Conservation (phyloP, 2,797 vertebrate genomes). For the Lophotriccus pileatus region DNA sequence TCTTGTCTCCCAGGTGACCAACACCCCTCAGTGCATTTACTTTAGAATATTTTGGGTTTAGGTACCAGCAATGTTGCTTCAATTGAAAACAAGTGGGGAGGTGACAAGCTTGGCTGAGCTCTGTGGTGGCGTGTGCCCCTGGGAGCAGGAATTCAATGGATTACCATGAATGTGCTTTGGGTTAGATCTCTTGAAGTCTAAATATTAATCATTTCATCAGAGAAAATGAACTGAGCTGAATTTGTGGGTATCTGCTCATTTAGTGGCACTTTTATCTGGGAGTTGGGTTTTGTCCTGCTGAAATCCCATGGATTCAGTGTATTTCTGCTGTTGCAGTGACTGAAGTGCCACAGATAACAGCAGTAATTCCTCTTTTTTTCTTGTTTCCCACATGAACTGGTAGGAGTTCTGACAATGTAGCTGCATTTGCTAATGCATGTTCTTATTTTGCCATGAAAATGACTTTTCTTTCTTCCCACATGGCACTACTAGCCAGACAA, state of each 20-base stretch:
- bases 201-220: neutral
- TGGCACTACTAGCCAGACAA: neutral
- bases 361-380: neutral
- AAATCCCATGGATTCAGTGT: neutral
- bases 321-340: neutral
- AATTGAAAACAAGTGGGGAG: neutral
- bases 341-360: neutral
- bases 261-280: neutral
- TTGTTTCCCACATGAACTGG: neutral
- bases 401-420: neutral
- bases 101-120: neutral
- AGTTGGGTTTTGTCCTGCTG: neutral
- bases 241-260: neutral
- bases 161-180: neutral
- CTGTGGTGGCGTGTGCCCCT: neutral
- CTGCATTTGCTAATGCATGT: neutral
- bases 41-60: neutral
- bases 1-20: neutral
- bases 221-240: neutral
- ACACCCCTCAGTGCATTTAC: neutral
- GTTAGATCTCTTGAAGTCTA: neutral
- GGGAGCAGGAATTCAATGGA: neutral
- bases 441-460: slow-evolving; percentile 25
- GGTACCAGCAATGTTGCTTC: neutral
- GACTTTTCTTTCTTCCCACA: neutral